Evolutionary conservation across 2,797 vertebrate genomes (phyloP), one percentile per base, ranked within the genome.

Genomic region (Enoplosus armatus): DNA sequence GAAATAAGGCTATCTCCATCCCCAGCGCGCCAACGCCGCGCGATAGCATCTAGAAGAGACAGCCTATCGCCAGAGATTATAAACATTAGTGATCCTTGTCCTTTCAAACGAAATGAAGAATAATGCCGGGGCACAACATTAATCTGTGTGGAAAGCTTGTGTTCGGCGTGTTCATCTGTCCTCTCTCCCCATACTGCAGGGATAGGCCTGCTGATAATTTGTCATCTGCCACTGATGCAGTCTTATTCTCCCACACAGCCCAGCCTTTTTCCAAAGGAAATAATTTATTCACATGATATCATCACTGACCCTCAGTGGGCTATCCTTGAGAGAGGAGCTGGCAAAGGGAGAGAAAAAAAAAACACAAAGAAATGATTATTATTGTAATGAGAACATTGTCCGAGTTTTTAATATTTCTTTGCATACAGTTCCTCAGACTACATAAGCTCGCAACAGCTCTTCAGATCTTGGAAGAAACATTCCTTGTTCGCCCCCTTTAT

Each of bases 11-110:
- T 93, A 94, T 94, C 94, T 93, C 77, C 43, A 54, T 82, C 72
- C 78, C 73, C 90, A 85, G 90, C 43, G 90, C 85, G 45, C 80
- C 88, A 85, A 78, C 84, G 68, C 73, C 81, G 35, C 8, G 87
- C 48, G 93, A 94, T 94, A 91, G 55, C 79, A 94, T 94, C 93
- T 84, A 27, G 37, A 65, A 85, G 85, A 82, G 85, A 73, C 85
- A 61, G 85, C 77, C 85, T 85, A 92, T 90, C 86, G 72, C 72
- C 79, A 63, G 61, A 86, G 89, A 93, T 93, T 91, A 92, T 72
- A 90, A 87, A 91, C 90, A 92, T 93, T 92, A 94, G 87, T 77
- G 94, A 92, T 88, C 80, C 85, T 83, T 82, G 91, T 90, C 87
- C 89, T 90, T 90, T 89, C 90, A 89, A 68, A 77, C 72, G 8